Conservation (phyloP, 2,113 vertebrate genomes). For the Leucosticte australis region DNA sequence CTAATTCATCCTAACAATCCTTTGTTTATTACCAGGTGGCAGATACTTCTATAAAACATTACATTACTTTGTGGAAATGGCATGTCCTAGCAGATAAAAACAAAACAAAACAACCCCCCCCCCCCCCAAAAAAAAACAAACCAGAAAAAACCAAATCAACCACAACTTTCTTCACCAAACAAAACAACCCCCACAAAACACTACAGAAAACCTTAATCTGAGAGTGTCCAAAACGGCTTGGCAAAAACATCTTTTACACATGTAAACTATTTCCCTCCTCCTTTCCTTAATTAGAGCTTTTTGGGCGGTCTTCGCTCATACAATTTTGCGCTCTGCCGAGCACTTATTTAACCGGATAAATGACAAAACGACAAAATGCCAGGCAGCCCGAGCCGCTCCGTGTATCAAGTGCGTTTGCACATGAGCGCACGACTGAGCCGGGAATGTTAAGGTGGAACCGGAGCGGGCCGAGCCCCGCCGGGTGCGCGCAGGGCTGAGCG, state of each 20-base stretch:
- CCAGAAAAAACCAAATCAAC: neutral
- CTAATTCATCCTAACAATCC: neutral
- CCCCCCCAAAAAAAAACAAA: no score
- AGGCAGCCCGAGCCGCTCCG: neutral
- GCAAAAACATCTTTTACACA: neutral
- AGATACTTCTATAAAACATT: neutral
- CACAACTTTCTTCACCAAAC: neutral
- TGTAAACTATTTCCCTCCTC: accelerated
- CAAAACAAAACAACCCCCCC: neutral
- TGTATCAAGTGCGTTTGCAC: neutral
- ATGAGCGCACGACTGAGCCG: neutral
- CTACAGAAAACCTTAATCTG: neutral
- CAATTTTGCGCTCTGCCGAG: neutral
- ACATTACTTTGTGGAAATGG: neutral
- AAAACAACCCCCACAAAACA: neutral
- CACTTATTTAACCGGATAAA: neutral
- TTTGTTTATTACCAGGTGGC: neutral
- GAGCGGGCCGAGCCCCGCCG: accelerated
- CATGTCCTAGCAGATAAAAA: neutral
- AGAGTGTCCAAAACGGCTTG: neutral
- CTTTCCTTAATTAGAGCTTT: neutral
- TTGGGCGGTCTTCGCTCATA: neutral
- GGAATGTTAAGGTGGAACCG: neutral
- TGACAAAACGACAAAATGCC: neutral
- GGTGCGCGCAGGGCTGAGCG: neutral